phyloP scores from a whole-genome alignment of 92 coral and sea anemone species.

The Bergia puertoricense region DNA sequence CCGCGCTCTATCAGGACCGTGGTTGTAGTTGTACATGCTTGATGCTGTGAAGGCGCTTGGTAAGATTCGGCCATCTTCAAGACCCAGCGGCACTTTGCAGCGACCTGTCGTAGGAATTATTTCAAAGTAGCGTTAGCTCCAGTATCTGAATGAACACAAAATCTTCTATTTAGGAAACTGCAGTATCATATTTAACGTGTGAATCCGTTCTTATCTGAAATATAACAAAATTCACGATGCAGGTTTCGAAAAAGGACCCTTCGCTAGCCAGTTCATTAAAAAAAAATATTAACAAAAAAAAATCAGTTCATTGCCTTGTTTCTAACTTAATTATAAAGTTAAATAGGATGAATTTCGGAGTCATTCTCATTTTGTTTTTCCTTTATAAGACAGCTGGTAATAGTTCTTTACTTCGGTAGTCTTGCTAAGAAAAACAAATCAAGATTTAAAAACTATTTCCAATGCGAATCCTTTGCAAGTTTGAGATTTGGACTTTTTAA shows the following conservation, averaged over 20 bases:
- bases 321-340: no score
- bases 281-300: no score
- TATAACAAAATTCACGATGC: neutral
- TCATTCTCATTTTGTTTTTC: no score
- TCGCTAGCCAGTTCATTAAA: no score
- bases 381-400: neutral
- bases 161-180: neutral
- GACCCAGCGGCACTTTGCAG: slow-evolving; percentile 37
- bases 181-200: no score
- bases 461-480: neutral
- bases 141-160: neutral
- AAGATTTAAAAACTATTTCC: no score
- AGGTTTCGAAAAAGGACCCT: neutral
- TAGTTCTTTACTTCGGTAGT: no score
- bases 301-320: no score
- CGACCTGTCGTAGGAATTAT: neutral
- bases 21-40: neutral
- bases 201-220: neutral
- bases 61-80: slow-evolving; percentile 38
- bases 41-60: slow-evolving; percentile 47
- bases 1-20: slow-evolving; percentile 22
- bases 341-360: no score
- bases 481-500: no score
- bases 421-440: neutral
- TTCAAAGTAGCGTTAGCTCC: neutral